Conservation (phyloP, 2,113 vertebrate species). For the Pimephales promelas region DNA sequence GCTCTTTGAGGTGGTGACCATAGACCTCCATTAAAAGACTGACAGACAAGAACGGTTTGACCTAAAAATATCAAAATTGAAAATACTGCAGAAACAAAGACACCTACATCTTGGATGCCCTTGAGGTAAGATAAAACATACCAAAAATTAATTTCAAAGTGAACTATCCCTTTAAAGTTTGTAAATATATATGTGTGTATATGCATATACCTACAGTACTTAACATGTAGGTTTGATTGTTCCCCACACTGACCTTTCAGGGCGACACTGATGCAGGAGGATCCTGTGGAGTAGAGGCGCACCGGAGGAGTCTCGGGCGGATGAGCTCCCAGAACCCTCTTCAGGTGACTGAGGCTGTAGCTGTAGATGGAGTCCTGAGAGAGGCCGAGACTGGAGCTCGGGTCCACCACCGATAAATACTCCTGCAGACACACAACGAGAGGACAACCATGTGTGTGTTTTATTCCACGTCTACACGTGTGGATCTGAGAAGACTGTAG, state of each 20-base stretch:
- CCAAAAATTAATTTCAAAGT: too few species aligned
- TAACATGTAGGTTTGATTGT: neutral
- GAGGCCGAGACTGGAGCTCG: conserved; percentile 87
- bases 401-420: conserved; percentile 92
- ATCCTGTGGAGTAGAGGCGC: conserved; percentile 82
- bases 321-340: conserved; percentile 85
- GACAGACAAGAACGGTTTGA: too few species aligned
- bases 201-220: neutral
- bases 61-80: too few species aligned
- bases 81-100: too few species aligned
- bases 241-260: conserved; percentile 84
- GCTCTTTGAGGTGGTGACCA: too few species aligned
- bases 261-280: conserved; percentile 78
- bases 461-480: neutral
- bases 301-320: conserved; percentile 85
- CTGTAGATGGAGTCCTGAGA: conserved; percentile 90
- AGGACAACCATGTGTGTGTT: neutral
- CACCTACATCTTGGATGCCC: too few species aligned
- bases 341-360: conserved; percentile 91
- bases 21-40: too few species aligned
- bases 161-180: too few species aligned
- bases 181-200: too few species aligned
- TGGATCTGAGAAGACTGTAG: neutral
- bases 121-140: too few species aligned
- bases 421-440: conserved; percentile 73